Evolutionary conservation across 2,888 invertebrate genomes (phyloP).

Genomic region (Drosophila greeni): DNA sequence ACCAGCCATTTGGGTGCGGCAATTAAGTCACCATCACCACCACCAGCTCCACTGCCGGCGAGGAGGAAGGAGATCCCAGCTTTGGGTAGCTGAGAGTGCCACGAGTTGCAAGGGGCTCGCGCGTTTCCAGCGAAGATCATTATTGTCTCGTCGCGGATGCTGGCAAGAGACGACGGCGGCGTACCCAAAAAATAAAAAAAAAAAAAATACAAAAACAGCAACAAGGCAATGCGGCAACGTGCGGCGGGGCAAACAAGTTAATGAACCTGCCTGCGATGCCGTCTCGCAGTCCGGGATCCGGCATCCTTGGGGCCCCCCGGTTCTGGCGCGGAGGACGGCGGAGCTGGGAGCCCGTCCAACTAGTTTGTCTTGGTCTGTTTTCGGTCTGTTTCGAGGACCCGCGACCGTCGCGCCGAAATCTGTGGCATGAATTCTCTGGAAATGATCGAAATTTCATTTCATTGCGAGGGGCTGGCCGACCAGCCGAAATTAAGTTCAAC

Average conservation of each 20-base stretch:
- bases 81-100: conserved; percentile 5
- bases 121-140: conserved; percentile 68
- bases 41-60: conserved; percentile 11
- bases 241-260: conserved; percentile 63
- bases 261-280: conserved; percentile 59
- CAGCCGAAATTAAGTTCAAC: conserved; percentile 62
- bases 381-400: conserved; percentile 31
- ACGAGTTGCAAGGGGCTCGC: conserved; percentile 37
- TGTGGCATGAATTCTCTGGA: conserved; percentile 72
- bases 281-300: conserved; percentile 32
- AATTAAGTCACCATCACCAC: conserved; percentile 63
- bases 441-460: conserved; percentile 71
- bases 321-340: conserved; percentile 4
- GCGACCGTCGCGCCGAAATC: conserved; percentile 51
- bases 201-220: background rate
- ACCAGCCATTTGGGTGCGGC: conserved; percentile 60
- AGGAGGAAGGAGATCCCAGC: conserved; percentile 9
- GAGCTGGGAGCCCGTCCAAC: conserved; percentile 57
- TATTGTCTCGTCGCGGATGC: conserved; percentile 68
- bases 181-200: conserved; percentile 32
- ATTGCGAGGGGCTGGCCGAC: conserved; percentile 43
- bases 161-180: conserved; percentile 38
- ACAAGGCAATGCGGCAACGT: conserved; percentile 17
- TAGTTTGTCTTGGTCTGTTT: conserved; percentile 49
- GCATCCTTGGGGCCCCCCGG: conserved; percentile 53